Evolutionary conservation across 64 coral and sea anemone species (phyloP).

Genomic region (Stylophora pistillata): DNA sequence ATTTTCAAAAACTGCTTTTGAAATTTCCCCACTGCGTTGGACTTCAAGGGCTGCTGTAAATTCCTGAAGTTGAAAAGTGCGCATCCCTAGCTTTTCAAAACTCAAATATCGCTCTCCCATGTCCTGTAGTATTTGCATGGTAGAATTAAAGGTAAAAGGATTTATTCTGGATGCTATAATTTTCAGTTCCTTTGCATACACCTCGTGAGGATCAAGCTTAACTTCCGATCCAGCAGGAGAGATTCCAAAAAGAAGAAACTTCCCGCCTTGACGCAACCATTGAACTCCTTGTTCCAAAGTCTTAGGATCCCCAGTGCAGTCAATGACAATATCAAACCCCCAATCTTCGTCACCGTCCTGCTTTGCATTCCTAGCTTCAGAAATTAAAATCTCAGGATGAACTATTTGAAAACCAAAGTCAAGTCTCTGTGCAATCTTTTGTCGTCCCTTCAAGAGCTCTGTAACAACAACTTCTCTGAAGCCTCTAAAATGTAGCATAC

Average conservation of each 20-base stretch:
- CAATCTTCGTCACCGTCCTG: conserved; percentile 80
- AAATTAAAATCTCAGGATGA: conserved; percentile 80
- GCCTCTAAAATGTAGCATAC: conserved; percentile 83
- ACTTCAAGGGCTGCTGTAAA: conserved; percentile 61
- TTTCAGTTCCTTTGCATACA: conserved; percentile 56
- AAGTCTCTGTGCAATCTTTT: conserved; percentile 79
- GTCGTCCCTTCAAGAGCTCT: conserved; percentile 77
- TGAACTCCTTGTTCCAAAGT: conserved; percentile 54
- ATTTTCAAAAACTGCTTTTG: conserved; percentile 76
- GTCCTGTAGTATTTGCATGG: conserved; percentile 62
- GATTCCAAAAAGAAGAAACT: conserved; percentile 54
- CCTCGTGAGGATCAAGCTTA: conserved; percentile 50
- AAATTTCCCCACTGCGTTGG: conserved; percentile 76
- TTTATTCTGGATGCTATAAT: conserved; percentile 45
- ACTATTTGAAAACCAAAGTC: conserved; percentile 92
- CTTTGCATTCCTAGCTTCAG: conserved; percentile 85
- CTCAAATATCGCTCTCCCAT: conserved; percentile 58
- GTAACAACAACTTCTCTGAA: conserved; percentile 84
- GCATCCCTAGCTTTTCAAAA: conserved; percentile 63
- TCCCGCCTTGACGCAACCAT: conserved; percentile 53
- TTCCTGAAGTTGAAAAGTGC: conserved; percentile 70
- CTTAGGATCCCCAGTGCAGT: conserved; percentile 67
- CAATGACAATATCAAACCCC: conserved; percentile 91
- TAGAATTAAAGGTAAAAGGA: conserved; percentile 50
- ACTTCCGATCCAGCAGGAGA: conserved; percentile 40